phyloP scores from a whole-genome alignment of 2,888 invertebrate genomes.

The Eucera pruinosa region DNA sequence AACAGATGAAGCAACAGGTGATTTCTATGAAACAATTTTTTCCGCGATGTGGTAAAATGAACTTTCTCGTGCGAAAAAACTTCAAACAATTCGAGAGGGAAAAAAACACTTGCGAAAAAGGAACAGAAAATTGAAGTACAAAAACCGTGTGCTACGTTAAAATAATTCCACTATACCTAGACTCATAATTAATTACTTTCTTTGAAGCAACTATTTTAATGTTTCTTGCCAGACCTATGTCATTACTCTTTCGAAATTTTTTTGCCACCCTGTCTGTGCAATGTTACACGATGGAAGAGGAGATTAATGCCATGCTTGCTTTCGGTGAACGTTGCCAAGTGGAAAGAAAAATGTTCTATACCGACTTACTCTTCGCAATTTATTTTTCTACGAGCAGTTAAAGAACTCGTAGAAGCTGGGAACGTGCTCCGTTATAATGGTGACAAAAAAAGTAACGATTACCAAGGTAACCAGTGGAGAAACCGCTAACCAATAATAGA shows the following conservation, averaged over 20 bases:
- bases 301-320: conserved; percentile 11
- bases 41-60: too few species aligned
- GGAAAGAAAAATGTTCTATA: conserved; percentile 10
- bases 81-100: too few species aligned
- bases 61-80: too few species aligned
- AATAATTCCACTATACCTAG: too few species aligned
- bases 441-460: background rate
- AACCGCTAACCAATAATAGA: too few species aligned
- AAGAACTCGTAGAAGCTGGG: background rate
- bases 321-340: conserved; percentile 6
- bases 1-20: conserved; percentile 15
- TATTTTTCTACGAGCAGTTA: conserved; percentile 10
- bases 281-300: background rate
- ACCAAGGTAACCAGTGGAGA: background rate
- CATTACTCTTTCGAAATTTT: background rate
- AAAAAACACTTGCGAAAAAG: too few species aligned
- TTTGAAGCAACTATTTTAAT: too few species aligned
- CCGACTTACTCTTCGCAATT: background rate
- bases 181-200: too few species aligned
- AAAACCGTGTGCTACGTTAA: too few species aligned
- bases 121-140: too few species aligned
- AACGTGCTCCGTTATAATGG: background rate
- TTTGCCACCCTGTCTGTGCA: background rate
- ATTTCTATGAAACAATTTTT: background rate
- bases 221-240: background rate